Evolutionary conservation across 2,888 invertebrate genomes (phyloP).

Genomic region (Leucoma salicis): DNA sequence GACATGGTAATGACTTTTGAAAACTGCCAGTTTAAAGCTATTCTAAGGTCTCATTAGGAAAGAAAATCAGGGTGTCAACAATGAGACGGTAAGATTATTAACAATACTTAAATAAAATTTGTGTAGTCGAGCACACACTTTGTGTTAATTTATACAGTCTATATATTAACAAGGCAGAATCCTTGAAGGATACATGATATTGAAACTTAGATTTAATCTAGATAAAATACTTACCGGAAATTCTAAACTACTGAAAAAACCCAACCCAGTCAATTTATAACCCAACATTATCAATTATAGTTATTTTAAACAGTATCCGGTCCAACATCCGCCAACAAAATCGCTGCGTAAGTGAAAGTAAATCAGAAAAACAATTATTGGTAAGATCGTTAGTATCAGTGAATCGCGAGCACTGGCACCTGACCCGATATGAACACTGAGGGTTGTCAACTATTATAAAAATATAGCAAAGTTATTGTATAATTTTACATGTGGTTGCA

Average conservation of each 20-base stretch:
- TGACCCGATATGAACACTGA: slow-evolving; percentile 36
- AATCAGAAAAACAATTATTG: slow-evolving; percentile 31
- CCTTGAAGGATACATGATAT: too few species aligned
- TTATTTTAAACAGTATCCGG: slow-evolving; percentile 12
- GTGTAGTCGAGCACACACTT: too few species aligned
- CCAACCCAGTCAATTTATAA: neutral
- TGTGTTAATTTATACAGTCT: too few species aligned
- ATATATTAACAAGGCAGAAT: too few species aligned
- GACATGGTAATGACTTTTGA: too few species aligned
- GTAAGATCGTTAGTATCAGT: slow-evolving; percentile 24
- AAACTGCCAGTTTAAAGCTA: too few species aligned
- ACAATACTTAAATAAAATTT: too few species aligned
- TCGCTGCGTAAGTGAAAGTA: slow-evolving; percentile 20
- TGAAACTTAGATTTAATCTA: neutral
- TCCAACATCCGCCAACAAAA: slow-evolving; percentile 15
- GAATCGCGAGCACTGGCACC: slow-evolving; percentile 35
- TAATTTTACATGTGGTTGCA: too few species aligned
- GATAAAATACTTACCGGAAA: neutral
- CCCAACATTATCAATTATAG: neutral
- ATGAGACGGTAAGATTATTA: too few species aligned
- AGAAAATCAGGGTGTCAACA: too few species aligned
- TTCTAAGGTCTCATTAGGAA: too few species aligned
- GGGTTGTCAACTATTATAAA: neutral
- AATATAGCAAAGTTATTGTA: too few species aligned
- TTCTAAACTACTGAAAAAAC: neutral